Percentiles rank a stretch among this genome's conserved stretches.
phyloP scores from a whole-genome alignment of 2,888 invertebrate genomes.

The Eristalis intricaria region DNA sequence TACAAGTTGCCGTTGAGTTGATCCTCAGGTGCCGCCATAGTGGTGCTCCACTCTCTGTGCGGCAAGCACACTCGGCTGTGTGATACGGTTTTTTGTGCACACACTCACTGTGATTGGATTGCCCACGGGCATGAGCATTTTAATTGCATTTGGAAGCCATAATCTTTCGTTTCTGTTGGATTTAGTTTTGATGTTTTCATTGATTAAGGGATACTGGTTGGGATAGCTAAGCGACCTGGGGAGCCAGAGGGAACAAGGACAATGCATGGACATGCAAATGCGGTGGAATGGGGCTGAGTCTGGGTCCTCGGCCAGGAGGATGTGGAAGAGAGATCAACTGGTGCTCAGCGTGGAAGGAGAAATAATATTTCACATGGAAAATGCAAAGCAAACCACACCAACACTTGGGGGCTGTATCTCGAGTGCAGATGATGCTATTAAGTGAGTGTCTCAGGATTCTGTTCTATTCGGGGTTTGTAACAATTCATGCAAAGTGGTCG shows the following conservation, averaged over 20 bases:
- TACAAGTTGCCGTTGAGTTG: constrained; percentile 1
- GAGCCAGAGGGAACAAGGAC: background rate
- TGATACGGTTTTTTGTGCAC: background rate
- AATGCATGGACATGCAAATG: too few species aligned
- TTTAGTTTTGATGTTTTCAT: constrained; percentile 1
- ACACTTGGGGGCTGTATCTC: too few species aligned
- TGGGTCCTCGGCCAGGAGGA: too few species aligned
- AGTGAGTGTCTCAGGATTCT: too few species aligned
- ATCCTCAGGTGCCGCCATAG: constrained; percentile 18
- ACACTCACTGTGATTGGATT: background rate
- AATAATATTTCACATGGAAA: too few species aligned
- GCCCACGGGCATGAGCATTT: background rate
- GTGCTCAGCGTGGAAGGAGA: too few species aligned
- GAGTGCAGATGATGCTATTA: too few species aligned
- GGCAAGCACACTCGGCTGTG: background rate
- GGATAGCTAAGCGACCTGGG: background rate
- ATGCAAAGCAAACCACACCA: too few species aligned
- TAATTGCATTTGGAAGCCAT: background rate
- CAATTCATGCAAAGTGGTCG: too few species aligned
- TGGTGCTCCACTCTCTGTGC: background rate
- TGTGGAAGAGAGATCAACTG: too few species aligned
- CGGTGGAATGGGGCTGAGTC: too few species aligned
- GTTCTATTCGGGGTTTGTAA: too few species aligned
- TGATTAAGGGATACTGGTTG: background rate
- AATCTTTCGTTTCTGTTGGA: constrained; percentile 8